Evolutionary conservation across 2,888 invertebrate species (phyloP), one percentile per base, ranked within the genome.

Genomic region (Encarsia formosa): DNA sequence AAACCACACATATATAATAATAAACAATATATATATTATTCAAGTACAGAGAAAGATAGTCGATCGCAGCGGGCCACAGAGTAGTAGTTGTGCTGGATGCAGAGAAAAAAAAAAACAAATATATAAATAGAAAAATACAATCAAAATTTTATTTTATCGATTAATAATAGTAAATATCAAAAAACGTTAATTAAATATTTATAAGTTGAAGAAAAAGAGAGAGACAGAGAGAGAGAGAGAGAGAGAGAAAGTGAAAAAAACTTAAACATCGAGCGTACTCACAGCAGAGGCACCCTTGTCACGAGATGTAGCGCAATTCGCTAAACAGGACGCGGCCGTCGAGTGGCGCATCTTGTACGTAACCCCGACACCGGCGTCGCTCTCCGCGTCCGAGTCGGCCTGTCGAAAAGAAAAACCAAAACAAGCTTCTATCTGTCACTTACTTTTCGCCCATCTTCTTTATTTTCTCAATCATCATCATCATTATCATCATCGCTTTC

Each of bases 341-440:
- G 73, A 73, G 66, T 69, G 70, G 64, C 73, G 73, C 61, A 70
- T 64, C 68, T 82, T 83, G 77, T 85, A 85, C 65, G 84, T 84
- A 63, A 84, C 84, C 74, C 86, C 85, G 75, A 81, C 81, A 66
- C 79, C 80, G 67, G 77, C 71, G 65, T 80, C 80, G 65, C 72
- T 73, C 64, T 73, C 73, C 52, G 67, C 71, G 60, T 73, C 73
- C 56, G 73, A 73, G 65, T 73, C 72, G 63, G 65, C 72, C 73
- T 73, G 71, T 62, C 44, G 48, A 52, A 46, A 53, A 52, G 39
- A 52, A 64, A 67, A 63, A 66, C 63, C 59, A 66, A 70, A 56
- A 46, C 66, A 70, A 72, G 69, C 56, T 52, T 68, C 70, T 70
- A 65, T 69, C 71, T 71, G 71, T 68, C 71, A 67, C 50, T 31